phyloP scores from a whole-genome alignment of 2,888 invertebrate genomes.

The Philhelius pedissequus region DNA sequence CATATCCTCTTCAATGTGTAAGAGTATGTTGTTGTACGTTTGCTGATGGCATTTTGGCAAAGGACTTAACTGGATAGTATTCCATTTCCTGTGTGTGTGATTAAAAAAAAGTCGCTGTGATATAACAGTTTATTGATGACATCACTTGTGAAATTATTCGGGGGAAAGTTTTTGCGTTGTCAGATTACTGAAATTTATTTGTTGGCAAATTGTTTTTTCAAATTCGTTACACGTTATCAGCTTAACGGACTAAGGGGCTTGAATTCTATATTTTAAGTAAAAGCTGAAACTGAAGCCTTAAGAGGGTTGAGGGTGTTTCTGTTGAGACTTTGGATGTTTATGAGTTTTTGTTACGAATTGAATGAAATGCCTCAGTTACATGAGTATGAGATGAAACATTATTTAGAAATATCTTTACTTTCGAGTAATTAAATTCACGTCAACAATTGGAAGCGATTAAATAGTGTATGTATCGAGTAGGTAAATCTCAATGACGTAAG shows the following conservation, averaged over 20 bases:
- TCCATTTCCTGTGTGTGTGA: not conserved
- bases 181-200: slow-evolving; percentile 36
- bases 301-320: not conserved
- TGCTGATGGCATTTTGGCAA: not conserved
- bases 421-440: too few species aligned
- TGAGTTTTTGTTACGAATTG: not conserved
- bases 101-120: not conserved
- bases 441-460: too few species aligned
- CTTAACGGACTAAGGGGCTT: not conserved
- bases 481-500: too few species aligned
- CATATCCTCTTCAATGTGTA: slow-evolving; percentile 3
- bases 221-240: slow-evolving; percentile 22
- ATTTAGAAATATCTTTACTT: not conserved
- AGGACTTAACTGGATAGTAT: slow-evolving; percentile 3
- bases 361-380: not conserved
- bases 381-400: not conserved
- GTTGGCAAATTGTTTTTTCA: slow-evolving; percentile 40
- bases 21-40: not conserved
- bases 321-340: not conserved
- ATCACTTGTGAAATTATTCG: slow-evolving; percentile 14
- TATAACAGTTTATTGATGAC: slow-evolving; percentile 26
- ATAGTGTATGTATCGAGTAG: too few species aligned
- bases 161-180: slow-evolving; percentile 2
- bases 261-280: not conserved
- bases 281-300: not conserved